A percentile compares a stretch with the other conserved stretches of the same genome.
phyloP scores from a whole-genome alignment of 2,888 invertebrate species.

The Flexamia atlantica region DNA sequence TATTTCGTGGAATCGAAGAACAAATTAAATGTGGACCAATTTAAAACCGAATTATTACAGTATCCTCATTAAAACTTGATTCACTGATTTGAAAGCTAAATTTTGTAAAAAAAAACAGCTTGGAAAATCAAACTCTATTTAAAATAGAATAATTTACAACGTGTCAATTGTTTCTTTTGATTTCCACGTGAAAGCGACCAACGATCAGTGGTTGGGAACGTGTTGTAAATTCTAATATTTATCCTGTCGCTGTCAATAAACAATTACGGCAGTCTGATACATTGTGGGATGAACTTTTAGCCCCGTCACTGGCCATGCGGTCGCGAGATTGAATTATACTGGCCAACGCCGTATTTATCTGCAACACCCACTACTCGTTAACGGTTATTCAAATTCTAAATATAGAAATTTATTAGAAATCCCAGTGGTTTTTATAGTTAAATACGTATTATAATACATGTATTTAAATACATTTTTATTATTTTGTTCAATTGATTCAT shows the following conservation, averaged over 20 bases:
- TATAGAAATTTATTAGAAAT: no score
- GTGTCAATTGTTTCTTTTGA: not conserved
- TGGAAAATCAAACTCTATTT: no score
- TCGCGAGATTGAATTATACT: not conserved
- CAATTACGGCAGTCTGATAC: not conserved
- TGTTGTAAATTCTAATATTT: slow-evolving; percentile 9
- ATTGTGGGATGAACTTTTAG: slow-evolving; percentile 7
- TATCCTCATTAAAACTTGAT: no score
- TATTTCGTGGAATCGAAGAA: no score
- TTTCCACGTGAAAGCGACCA: not conserved
- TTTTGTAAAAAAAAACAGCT: no score
- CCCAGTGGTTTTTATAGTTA: no score
- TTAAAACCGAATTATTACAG: no score
- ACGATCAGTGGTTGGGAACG: not conserved
- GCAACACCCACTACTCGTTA: not conserved
- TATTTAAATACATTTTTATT: no score
- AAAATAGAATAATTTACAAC: not conserved
- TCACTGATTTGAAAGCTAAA: no score
- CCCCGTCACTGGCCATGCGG: not conserved
- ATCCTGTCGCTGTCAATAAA: slow-evolving; percentile 26
- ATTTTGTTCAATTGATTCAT: no score
- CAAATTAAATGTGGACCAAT: no score
- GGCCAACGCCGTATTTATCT: not conserved
- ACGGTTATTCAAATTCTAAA: not conserved
- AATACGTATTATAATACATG: no score